Evolutionary conservation across 2,888 invertebrate species (phyloP).

Genomic region (Nemapogon koenigi): DNA sequence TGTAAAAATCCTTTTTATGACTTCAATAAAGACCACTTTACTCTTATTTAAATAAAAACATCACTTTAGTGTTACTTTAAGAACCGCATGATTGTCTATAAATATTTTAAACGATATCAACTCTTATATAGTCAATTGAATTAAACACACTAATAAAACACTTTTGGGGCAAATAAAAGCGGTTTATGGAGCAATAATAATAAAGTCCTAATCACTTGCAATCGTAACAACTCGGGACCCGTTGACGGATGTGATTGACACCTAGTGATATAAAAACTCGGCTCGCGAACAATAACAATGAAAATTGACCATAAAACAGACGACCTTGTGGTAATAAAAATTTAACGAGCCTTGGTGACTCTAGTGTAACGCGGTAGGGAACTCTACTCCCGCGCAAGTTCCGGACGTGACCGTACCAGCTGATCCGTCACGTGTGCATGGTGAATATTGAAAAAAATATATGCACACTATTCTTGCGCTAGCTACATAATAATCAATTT

Average conservation of each 20-base stretch:
- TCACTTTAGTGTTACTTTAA: not conserved
- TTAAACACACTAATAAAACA: conserved; percentile 20
- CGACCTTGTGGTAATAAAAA: conserved; percentile 66
- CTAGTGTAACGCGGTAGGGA: conserved; percentile 9
- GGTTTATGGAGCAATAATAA: conserved; percentile 49
- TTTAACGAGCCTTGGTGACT: conserved; percentile 47
- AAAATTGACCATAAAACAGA: conserved; percentile 63
- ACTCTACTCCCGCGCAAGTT: conserved; percentile 4
- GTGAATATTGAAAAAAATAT: not conserved
- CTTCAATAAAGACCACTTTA: not conserved
- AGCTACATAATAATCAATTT: too few relatives aligned
- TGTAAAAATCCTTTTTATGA: not conserved
- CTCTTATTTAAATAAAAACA: not conserved
- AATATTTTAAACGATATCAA: not conserved
- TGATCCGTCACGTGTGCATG: too few relatives aligned
- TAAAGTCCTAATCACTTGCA: conserved; percentile 56
- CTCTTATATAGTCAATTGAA: not conserved
- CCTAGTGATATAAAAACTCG: conserved; percentile 40
- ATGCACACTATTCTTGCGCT: not conserved
- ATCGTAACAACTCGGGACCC: conserved; percentile 35
- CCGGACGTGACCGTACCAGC: conserved; percentile 41
- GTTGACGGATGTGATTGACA: conserved; percentile 36
- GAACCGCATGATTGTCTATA: not conserved
- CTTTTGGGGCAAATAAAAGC: conserved; percentile 37
- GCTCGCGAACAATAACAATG: conserved; percentile 58